phyloP scores from a whole-genome alignment of 1,140 invertebrate species.

The Euschistus heros region DNA sequence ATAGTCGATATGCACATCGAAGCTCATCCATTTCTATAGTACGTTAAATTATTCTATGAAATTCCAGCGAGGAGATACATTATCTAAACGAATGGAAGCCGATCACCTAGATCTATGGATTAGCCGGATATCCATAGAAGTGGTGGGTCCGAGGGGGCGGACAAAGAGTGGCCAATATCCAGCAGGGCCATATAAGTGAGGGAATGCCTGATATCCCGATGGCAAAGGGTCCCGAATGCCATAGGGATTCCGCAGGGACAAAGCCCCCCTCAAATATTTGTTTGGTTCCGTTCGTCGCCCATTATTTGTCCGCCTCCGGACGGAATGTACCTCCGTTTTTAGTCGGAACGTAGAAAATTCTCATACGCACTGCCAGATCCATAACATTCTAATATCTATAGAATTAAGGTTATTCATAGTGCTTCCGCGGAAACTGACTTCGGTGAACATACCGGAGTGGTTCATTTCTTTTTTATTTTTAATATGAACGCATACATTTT shows the following conservation, averaged over 20 bases:
- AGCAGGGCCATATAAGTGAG: conserved; percentile 15
- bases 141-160: background rate
- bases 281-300: conserved; percentile 8
- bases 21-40: no score
- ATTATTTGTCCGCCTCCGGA: background rate
- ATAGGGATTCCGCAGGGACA: conserved; percentile 16
- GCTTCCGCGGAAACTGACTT: no score
- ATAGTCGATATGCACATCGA: no score
- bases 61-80: no score
- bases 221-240: conserved; percentile 1
- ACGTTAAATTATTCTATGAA: no score
- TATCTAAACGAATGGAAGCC: background rate
- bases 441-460: no score
- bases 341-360: background rate
- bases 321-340: background rate
- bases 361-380: no score
- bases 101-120: background rate
- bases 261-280: conserved; percentile 17
- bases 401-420: no score
- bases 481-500: no score
- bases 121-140: conserved; percentile 4
- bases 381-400: no score
- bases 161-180: conserved; percentile 4
- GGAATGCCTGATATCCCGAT: conserved; percentile 15
- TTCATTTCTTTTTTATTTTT: no score